Percentiles rank a stretch among this genome's conserved stretches.
phyloP scores from a whole-genome alignment of 1,140 invertebrate genomes.

The Babylonia areolata region DNA sequence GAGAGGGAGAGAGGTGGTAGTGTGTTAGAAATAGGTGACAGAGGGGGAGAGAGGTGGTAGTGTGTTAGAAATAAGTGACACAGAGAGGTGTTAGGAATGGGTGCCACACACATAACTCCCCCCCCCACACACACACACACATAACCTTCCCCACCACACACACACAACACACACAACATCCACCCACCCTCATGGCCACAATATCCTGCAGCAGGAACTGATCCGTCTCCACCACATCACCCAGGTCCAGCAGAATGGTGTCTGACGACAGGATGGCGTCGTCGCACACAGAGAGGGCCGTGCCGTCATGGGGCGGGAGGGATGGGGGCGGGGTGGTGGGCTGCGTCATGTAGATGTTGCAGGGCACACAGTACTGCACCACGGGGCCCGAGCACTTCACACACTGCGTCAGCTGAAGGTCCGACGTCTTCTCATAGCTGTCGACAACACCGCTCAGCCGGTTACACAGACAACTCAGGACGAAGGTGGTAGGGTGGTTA shows the following conservation, averaged over 20 bases:
- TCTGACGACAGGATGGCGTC: neutral
- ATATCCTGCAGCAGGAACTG: neutral
- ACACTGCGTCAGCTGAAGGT: neutral
- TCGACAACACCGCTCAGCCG: neutral
- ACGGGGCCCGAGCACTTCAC: neutral
- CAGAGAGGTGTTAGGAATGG: too few species aligned
- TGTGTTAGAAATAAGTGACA: too few species aligned
- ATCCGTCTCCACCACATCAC: neutral
- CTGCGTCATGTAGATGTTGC: slow-evolving; percentile 9
- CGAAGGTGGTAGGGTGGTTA: too few species aligned
- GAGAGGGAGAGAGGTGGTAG: too few species aligned
- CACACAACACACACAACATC: neutral
- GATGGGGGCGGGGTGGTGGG: neutral
- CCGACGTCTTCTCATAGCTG: neutral
- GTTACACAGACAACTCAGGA: too few species aligned
- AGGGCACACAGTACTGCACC: neutral
- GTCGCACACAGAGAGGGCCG: neutral
- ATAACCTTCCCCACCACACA: neutral
- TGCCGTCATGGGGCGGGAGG: neutral
- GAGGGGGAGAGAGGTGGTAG: too few species aligned
- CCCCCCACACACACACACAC: too few species aligned
- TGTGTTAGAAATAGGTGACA: too few species aligned
- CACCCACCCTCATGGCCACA: neutral
- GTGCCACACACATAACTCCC: too few species aligned
- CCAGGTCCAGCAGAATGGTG: neutral